Base-by-base conservation (phyloP, 2,797 vertebrate species). In the Clarias platycephalus region DNA sequence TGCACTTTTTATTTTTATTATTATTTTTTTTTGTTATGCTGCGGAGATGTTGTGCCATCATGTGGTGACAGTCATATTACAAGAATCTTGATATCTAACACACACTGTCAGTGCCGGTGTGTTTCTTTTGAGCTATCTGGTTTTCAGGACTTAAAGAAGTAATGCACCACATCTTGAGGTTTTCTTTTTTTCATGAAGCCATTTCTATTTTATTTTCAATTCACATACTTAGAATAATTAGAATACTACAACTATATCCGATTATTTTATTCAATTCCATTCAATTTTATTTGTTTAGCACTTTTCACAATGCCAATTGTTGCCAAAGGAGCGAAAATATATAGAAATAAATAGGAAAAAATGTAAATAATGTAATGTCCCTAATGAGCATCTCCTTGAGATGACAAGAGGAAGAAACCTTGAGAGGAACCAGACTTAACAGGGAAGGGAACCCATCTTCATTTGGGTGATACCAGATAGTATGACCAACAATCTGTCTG, bases 41-140 rank as follows among this genome's bases (percentile, higher is more conserved):
- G 53, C 68, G 18, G 83, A 68, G 22, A 63, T 67, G 62, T 57
- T 83, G 49, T n/a, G 31, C 74, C 44, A 64, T 62, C 66, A 80
- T 16, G 53, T 71, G 55, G 83, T 7, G 53, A 84, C n/a, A 31
- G 18, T 71, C 24, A 71, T 71, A 72, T 80, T 72, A 80, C 58
- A 40, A 4, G 16, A 24, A 24, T 24, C 22, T 40, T 3, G n/a
- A 79, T 24, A 16, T 64, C 60, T 10, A 12, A 49, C 10, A 28
- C n/a, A 9, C 3, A 4, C 13, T 13, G 7, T 49, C 13, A 49
- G 8, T 63, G 24, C 22, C 10, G 28, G 20, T 60, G 55, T 58
- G 6, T 26, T 22, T 40, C 6, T 44, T 44, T 44, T 44, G 7
- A 10, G 15, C 22, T 24, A 13, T n/a, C 13, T 78, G 22, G 0